Evolutionary conservation across 2,888 invertebrate genomes (phyloP).

Genomic region (Dromius quadrimaculatus): DNA sequence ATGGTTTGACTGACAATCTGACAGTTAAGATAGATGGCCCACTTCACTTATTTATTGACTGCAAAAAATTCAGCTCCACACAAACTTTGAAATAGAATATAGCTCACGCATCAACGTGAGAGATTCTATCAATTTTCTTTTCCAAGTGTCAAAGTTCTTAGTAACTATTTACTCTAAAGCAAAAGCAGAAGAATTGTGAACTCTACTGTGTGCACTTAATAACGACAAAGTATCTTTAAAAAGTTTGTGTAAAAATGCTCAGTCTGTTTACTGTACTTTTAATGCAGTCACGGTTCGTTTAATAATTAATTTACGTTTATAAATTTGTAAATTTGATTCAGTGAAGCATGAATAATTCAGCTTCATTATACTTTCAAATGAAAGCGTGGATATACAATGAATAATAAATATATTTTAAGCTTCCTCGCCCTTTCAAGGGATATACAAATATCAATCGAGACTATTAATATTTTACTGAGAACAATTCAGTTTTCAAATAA

Average conservation of each 20-base stretch:
- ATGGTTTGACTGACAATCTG: neutral
- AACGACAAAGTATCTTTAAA: too few relatives aligned
- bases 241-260: too few relatives aligned
- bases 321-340: constrained; percentile 10
- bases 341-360: constrained; percentile 19
- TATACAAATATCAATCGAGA: too few relatives aligned
- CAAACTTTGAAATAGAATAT: constrained; percentile 19
- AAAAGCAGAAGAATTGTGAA: neutral
- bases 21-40: constrained; percentile 12
- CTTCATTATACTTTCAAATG: constrained; percentile 29
- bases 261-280: neutral
- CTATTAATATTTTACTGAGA: too few relatives aligned
- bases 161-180: neutral
- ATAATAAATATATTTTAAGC: neutral
- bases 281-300: neutral
- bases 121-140: constrained; percentile 21
- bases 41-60: neutral
- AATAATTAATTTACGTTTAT: constrained; percentile 26
- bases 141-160: neutral
- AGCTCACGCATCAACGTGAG: neutral
- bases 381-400: neutral
- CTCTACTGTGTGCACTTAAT: too few relatives aligned
- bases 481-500: too few relatives aligned
- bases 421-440: too few relatives aligned
- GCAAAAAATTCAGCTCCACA: constrained; percentile 9